phyloP scores from a whole-genome alignment of 1,140 invertebrate species.

The Condylostylus longicornis region DNA sequence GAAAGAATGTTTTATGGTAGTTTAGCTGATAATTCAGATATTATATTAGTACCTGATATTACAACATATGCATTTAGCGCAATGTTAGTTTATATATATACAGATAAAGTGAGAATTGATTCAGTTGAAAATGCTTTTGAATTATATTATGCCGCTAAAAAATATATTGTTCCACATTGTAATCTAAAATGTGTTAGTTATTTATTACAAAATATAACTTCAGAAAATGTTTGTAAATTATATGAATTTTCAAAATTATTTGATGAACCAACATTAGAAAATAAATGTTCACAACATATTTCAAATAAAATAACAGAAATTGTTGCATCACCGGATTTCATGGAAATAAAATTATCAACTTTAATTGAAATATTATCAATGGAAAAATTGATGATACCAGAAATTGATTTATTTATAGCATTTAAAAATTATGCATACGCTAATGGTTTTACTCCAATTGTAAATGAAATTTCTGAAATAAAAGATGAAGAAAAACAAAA shows the following conservation, averaged over 20 bases:
- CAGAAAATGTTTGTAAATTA: constrained; percentile 63
- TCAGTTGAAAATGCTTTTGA: constrained; percentile 73
- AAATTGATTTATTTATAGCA: constrained; percentile 59
- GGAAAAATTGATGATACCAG: constrained; percentile 54
- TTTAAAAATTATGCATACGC: constrained; percentile 47
- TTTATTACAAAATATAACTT: constrained; percentile 60
- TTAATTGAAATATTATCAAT: constrained; percentile 58
- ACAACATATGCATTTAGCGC: constrained; percentile 71
- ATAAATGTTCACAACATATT: too few relatives aligned
- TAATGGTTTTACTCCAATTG: constrained; percentile 20
- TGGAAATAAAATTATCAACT: constrained; percentile 56
- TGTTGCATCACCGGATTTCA: constrained; percentile 53
- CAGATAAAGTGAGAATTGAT: constrained; percentile 57
- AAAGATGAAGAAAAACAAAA: background rate
- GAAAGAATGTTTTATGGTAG: constrained; percentile 63
- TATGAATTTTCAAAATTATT: constrained; percentile 75
- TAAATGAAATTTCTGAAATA: background rate
- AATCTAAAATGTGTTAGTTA: constrained; percentile 65
- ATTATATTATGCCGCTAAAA: constrained; percentile 72
- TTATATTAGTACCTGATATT: constrained; percentile 64
- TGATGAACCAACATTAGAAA: constrained; percentile 63
- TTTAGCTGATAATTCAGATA: constrained; percentile 50
- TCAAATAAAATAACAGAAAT: constrained; percentile 57
- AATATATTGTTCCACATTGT: constrained; percentile 69
- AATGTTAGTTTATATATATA: constrained; percentile 66